Evolutionary conservation across 1,140 invertebrate genomes (phyloP), one percentile per base, ranked within the genome.

Genomic region (Bombus haemorrhoidalis): DNA sequence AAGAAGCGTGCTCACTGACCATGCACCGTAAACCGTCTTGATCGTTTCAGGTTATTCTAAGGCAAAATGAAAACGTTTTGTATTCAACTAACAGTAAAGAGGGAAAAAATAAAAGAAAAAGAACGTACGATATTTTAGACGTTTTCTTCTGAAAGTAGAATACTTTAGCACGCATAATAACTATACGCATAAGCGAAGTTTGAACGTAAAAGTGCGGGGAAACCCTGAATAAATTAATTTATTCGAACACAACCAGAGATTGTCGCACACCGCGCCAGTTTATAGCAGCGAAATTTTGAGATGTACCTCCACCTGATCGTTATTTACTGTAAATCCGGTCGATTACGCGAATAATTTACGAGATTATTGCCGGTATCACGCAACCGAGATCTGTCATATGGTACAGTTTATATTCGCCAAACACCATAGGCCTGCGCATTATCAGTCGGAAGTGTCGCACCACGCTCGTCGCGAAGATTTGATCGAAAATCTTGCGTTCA

Each of bases 261-360:
- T 22, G 18, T 18, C 6, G 47, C 47, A 8, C 53, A 10, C 39
- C 1, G 34, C n/a, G 8, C 22, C 13, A 34, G 68, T 39, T 69
- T 15, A 2, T 22, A n/a, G n/a, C 39, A n/a, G 28, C 57, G 37
- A n/a, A 66, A 72, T 12, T 41, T 28, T 15, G n/a, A 43, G 13
- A 4, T n/a, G 15, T 32, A 28, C 13, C 25, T 62, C 28, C 28
- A 8, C 0, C 25, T 8, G 9, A 18, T 64, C 59, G 22, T 64
- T 78, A 43, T n/a, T 37, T 59, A 6, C 9, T 8, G 10, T 41
- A 41, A 77, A 41, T 41, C 59, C 8, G 8, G 28, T n/a, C 6
- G 13, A 64, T 77, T 41, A 43, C 9, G 15, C 25, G 8, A 32
- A 78, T 78, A 41, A 78, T 78, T 78, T 78, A 64, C 18, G 13